phyloP scores from a whole-genome alignment of 1,140 invertebrate species.

The Portunus trituberculatus region DNA sequence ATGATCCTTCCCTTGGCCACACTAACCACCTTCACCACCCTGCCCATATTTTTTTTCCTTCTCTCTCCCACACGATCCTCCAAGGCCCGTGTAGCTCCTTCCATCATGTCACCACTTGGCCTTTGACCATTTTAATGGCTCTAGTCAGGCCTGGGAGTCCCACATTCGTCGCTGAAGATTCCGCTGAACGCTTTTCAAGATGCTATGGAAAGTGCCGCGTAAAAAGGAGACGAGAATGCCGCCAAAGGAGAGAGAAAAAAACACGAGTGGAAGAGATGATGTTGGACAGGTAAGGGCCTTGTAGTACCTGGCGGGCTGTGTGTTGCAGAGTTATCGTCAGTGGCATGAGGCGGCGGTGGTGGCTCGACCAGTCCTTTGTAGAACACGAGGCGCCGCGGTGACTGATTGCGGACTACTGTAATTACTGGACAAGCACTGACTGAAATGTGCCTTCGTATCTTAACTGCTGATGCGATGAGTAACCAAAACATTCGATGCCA shows the following conservation, averaged over 20 bases:
- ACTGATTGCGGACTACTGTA: background rate
- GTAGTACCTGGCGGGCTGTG: background rate
- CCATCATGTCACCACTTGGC: slow-evolving; percentile 54
- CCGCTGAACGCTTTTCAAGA: background rate
- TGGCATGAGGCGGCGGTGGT: background rate
- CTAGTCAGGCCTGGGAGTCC: background rate
- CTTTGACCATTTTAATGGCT: slow-evolving; percentile 41
- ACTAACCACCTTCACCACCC: background rate
- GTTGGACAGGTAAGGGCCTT: background rate
- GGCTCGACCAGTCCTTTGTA: no score
- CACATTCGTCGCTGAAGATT: background rate
- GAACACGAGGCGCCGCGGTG: background rate
- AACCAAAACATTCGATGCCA: background rate
- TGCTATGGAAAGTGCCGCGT: background rate
- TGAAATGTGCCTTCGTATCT: background rate
- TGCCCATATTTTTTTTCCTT: background rate
- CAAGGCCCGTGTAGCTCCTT: background rate
- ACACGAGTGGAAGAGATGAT: background rate
- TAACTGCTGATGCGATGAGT: background rate
- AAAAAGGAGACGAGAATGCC: background rate
- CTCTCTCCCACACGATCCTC: background rate
- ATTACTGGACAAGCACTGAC: background rate
- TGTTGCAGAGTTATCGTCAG: no score
- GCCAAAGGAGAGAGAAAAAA: background rate
- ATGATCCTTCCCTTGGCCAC: background rate